phyloP scores from a whole-genome alignment of 2,888 invertebrate species.

The Athripsodes cinereus region DNA sequence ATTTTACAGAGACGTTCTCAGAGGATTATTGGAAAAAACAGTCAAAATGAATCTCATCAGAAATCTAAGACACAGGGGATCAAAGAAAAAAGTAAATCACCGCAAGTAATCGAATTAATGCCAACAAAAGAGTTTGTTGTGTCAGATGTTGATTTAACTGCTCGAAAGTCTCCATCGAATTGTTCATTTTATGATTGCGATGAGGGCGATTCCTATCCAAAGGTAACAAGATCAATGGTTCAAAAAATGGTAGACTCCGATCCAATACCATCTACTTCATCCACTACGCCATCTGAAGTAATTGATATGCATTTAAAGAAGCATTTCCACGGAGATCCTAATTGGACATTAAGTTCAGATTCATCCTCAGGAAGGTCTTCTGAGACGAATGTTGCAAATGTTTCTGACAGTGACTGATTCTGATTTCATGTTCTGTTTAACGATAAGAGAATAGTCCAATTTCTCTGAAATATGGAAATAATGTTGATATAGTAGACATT shows the following conservation, averaged over 20 bases:
- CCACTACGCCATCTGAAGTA: not conserved
- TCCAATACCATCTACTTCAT: not conserved
- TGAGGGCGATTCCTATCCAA: not conserved
- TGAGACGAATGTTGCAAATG: no score
- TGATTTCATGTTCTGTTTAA: no score
- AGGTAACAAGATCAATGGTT: not conserved
- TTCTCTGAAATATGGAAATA: no score
- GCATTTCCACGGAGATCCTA: not conserved
- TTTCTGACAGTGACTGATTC: no score
- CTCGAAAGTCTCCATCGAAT: not conserved
- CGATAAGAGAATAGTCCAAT: no score
- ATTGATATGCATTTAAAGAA: not conserved
- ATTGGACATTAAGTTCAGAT: not conserved
- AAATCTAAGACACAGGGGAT: not conserved
- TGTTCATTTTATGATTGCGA: not conserved
- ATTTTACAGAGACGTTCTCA: no score
- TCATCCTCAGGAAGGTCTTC: not conserved
- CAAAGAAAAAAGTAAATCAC: not conserved
- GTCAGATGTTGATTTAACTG: not conserved
- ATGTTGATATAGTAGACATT: no score
- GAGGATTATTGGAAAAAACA: no score
- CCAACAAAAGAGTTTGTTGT: not conserved
- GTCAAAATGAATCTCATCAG: not conserved
- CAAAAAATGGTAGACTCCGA: not conserved
- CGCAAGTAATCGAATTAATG: not conserved